Percentiles rank a stretch among this genome's conserved stretches.
Conservation (phyloP, 2,888 invertebrate genomes). For the Blera fallax region DNA sequence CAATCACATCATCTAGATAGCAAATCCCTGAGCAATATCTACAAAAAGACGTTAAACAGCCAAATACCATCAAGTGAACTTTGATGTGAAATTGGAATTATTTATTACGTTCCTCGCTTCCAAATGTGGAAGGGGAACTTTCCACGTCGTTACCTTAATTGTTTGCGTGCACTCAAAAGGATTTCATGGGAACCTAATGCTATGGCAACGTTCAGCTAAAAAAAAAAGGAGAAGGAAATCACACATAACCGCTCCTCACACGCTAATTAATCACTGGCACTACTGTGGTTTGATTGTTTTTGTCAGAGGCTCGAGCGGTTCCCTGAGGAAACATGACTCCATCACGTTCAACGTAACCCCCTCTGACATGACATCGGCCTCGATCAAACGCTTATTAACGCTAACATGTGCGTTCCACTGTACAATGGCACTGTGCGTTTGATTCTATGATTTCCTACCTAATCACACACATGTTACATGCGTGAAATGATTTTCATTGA, state of each 20-base stretch:
- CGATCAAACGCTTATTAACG: neutral
- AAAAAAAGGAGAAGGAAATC: too few relatives aligned
- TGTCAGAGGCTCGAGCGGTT: neutral
- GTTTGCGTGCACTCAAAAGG: neutral
- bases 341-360: neutral
- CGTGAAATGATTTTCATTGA: constrained; percentile 4
- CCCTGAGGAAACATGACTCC: neutral
- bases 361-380: neutral
- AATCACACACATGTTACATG: constrained; percentile 6
- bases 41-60: neutral
- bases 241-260: neutral
- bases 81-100: neutral
- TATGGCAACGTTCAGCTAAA: neutral
- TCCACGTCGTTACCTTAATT: neutral
- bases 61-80: neutral
- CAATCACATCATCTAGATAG: too few relatives aligned
- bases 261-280: constrained; percentile 15
- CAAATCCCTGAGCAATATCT: neutral
- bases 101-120: neutral
- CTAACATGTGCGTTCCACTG: neutral
- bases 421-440: neutral
- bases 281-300: neutral
- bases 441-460: neutral
- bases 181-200: neutral
- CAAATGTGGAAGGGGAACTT: neutral